Conservation (phyloP, 2,888 invertebrate species). For the Thereva nobilitata region DNA sequence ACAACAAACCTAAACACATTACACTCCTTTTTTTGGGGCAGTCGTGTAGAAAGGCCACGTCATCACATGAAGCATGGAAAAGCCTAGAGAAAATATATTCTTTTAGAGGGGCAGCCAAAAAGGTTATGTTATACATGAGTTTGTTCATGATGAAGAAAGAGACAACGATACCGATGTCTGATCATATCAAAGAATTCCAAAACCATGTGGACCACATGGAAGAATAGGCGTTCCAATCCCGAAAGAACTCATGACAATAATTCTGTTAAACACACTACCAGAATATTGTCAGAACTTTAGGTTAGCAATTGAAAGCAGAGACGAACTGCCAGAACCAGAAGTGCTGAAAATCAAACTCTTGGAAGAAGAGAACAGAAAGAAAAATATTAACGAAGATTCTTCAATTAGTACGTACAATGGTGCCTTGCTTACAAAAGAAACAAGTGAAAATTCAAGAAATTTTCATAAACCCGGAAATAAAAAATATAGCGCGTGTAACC, state of each 20-base stretch:
- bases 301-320: constrained; percentile 51
- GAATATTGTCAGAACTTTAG: constrained; percentile 49
- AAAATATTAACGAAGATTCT: no score
- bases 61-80: constrained; percentile 22
- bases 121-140: constrained; percentile 30
- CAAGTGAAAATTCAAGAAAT: no score
- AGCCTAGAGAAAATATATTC: constrained; percentile 18
- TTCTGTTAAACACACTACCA: constrained; percentile 50
- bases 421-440: no score
- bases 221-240: constrained; percentile 32
- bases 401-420: no score
- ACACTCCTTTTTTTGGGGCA: no score
- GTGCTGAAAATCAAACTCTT: no score
- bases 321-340: constrained; percentile 43
- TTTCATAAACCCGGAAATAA: no score
- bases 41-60: constrained; percentile 33
- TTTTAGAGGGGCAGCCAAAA: constrained; percentile 32
- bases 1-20: no score
- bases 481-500: no score
- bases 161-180: constrained; percentile 10
- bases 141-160: constrained; percentile 30
- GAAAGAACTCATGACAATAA: constrained; percentile 45
- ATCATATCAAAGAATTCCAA: constrained; percentile 28
- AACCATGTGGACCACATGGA: constrained; percentile 21
- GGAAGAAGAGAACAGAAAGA: no score